These are phyloP conservation scores for Poeciliopsis occidentalis DNA, from an alignment of 2,113 vertebrate genomes.

Conservation along the genomic window DNA sequence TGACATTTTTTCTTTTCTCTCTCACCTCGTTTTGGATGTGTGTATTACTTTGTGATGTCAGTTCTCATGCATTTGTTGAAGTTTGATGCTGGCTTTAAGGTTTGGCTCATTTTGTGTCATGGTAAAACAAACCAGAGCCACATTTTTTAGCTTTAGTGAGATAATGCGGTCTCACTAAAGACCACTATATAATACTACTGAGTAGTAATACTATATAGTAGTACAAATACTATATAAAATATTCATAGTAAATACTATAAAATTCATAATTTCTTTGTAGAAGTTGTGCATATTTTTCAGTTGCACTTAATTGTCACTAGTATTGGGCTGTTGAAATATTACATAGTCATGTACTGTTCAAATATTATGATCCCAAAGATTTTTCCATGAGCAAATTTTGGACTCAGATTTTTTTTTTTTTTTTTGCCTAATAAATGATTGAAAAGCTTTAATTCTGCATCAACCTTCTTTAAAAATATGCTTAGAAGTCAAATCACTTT, in stretches of 20 bases:
- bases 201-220: too few relatives aligned
- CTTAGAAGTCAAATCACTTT: background rate
- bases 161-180: background rate
- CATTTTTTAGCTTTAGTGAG: constrained; percentile 22
- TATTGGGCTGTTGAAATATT: constrained; percentile 39
- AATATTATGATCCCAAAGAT: constrained; percentile 14
- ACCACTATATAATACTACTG: too few relatives aligned
- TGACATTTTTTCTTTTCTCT: background rate
- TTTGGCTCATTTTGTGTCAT: constrained; percentile 9
- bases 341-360: constrained; percentile 39
- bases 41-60: constrained; percentile 24
- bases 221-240: too few relatives aligned
- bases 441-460: background rate
- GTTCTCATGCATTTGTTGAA: background rate
- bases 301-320: constrained; percentile 21
- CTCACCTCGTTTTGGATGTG: background rate
- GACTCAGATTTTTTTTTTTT: constrained; percentile 8
- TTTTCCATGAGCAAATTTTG: constrained; percentile 63
- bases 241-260: background rate
- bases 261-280: background rate
- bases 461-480: background rate
- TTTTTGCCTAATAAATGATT: constrained; percentile 68
- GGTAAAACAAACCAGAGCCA: constrained; percentile 24
- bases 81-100: background rate
- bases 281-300: constrained; percentile 27